Conservation (phyloP, 2,888 invertebrate genomes). For the Agrochola macilenta region DNA sequence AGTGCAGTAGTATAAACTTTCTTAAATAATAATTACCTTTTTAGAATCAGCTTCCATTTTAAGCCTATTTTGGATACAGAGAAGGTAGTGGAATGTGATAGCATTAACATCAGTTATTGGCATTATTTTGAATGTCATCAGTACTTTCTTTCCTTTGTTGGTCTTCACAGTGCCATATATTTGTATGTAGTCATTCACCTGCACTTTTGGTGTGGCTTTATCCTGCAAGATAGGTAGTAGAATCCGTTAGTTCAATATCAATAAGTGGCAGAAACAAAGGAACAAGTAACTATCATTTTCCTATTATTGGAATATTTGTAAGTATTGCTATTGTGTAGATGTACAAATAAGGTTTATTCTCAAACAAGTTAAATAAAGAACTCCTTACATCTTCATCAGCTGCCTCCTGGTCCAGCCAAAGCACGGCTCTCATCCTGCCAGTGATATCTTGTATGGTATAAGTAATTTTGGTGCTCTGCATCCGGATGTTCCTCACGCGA, state of each 20-base stretch:
- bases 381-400: conserved; percentile 86
- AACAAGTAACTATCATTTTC: neutral
- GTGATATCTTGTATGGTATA: conserved; percentile 89
- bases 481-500: conserved; percentile 83
- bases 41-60: conserved; percentile 88
- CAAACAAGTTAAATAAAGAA: neutral
- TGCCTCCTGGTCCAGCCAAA: conserved; percentile 88
- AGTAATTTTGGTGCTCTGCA: conserved; percentile 89
- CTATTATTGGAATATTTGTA: neutral
- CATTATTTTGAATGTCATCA: conserved; percentile 88
- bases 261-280: neutral
- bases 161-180: conserved; percentile 88
- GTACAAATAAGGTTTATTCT: neutral
- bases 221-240: conserved; percentile 76
- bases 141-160: conserved; percentile 87
- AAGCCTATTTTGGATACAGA: conserved; percentile 87
- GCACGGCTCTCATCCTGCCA: conserved; percentile 87
- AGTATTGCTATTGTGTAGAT: neutral
- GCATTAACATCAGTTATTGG: conserved; percentile 86
- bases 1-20: neutral
- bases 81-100: conserved; percentile 89
- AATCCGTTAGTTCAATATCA: neutral
- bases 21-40: conserved; percentile 76
- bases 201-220: conserved; percentile 85
- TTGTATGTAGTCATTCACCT: conserved; percentile 88